Base-by-base conservation (phyloP, 1,140 invertebrate genomes). In the Matsumurasca onukii region DNA sequence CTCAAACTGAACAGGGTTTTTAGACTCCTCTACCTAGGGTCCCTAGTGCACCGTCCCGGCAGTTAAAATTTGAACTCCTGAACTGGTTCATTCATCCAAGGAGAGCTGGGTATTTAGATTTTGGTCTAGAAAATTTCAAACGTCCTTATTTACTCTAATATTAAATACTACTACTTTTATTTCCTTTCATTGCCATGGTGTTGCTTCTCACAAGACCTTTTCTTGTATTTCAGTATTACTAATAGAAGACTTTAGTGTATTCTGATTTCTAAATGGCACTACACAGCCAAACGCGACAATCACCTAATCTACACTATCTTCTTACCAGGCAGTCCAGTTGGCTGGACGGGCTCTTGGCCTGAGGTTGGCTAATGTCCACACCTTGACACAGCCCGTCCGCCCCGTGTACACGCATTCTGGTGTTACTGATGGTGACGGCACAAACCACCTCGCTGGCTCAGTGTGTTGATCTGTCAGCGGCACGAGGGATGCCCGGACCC, bases 331-430 rank as follows among this genome's bases (percentile, higher is more conserved):
- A 98, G 80, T 98, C 95, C 55, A 98, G 80, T 78, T 97, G 95
- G 69, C 93, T 93, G 1, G 98, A 87, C 3, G 94, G 94, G 77
- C 86, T 90, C 72, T 93, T 91, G 49, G 80, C 84, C 15, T 86
- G 88, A 1, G 92, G 89, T 76, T 93, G 91, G 76, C 90, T 91
- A 74, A 97, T 92, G 76, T 93, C 91, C 90, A 93, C n/a, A 98
- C 92, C 83, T 98, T 99, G 55, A 99, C 97, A 82, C 95, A 98
- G 55, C 97, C 96, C 81, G 98, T 98, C 65, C 97, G 97, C 20
- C 97, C 97, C 15, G 97, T 99, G 81, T 98, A 99, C 3, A 98
- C 95, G 80, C 96, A 94, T 78, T 95, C 89, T 94, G 45, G 93
- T 91, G 81, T 92, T 93, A 64, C 83, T 80, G 84, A 98, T 86